Evolutionary conservation across 2,113 vertebrate species (phyloP), one percentile per base, ranked within the genome.

Genomic region (Atlantisia rogersi): DNA sequence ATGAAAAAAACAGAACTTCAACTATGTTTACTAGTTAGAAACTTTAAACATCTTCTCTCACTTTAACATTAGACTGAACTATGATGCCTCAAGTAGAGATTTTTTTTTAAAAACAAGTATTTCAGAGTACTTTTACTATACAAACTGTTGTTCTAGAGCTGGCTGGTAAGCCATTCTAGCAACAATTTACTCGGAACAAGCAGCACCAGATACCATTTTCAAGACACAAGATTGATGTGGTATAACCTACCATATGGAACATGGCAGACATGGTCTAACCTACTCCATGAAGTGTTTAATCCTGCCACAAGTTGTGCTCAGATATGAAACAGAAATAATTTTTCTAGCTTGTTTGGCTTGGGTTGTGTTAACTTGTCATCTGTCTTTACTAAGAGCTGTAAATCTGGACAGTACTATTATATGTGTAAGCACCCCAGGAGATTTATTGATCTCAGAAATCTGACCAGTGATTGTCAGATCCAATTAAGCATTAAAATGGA

Each of bases 211-310:
- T 17, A 39, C 1, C 3, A 0, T 44, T 68, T 26, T 40, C 12
- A 75, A 37, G n/a, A 63, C 2, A 32, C 9, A 60, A 0, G 15
- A 42, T 12, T 52, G 63, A 29, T 13, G 39, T 1, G 7, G 11
- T 37, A 42, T 9, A 78, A 32, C 14, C 20, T 39, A 37, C 65
- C 11, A 10, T 2, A 42, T 0, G 3, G 58, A 88, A 73, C 19
- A 50, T 13, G 7, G 22, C 5, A 50, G 19, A 39, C 42, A 67
- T 0, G 1, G 5, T 44, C 65, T 7, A 80, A 74, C 1, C 32
- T 68, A 13, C 21, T 44, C 16, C 15, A n/a, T 17, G 11, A 70
- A 50, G 20, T 25, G 29, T 50, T 64, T 58, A 48, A 83, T 28
- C 12, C n/a, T 70, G 7, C 26, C 53, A 69, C 2, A 50, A 40